Evolutionary conservation across 2,888 invertebrate species (phyloP).

Genomic region (Ennomos fuscantarius): DNA sequence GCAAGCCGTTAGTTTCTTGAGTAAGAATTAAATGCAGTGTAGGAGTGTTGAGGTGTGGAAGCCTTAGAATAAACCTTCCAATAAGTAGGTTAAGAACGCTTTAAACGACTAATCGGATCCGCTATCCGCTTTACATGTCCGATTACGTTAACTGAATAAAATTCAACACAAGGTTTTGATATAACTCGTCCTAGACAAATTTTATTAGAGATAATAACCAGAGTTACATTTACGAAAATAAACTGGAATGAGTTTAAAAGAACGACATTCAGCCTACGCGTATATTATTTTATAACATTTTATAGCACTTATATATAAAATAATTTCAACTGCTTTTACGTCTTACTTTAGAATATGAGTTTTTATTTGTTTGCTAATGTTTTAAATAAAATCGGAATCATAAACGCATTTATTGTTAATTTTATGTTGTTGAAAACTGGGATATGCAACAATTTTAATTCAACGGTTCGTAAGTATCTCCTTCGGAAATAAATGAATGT

Average conservation of each 20-base stretch:
- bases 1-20: conserved; percentile 28
- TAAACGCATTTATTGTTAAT: conserved; percentile 49
- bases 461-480: conserved; percentile 48
- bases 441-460: conserved; percentile 47
- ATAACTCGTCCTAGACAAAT: conserved; percentile 35
- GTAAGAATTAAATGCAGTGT: conserved; percentile 41
- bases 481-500: conserved; percentile 53
- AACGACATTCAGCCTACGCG: conserved; percentile 59
- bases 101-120: conserved; percentile 60
- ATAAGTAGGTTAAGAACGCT: conserved; percentile 66
- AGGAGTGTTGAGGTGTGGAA: conserved; percentile 56
- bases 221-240: conserved; percentile 47
- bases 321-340: conserved; percentile 47
- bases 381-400: conserved; percentile 49
- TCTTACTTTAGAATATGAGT: conserved; percentile 50
- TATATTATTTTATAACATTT: conserved; percentile 45
- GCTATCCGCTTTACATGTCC: conserved; percentile 35
- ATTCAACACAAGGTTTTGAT: conserved; percentile 34
- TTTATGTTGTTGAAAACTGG: conserved; percentile 45
- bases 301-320: conserved; percentile 65
- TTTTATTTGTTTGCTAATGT: conserved; percentile 54
- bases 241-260: conserved; percentile 50
- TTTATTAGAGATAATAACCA: conserved; percentile 33
- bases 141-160: conserved; percentile 41
- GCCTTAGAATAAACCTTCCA: conserved; percentile 57